These are phyloP conservation scores for Epinephelus cyanopodus DNA, from an alignment of 2,113 vertebrate genomes.

Conservation along the genomic window DNA sequence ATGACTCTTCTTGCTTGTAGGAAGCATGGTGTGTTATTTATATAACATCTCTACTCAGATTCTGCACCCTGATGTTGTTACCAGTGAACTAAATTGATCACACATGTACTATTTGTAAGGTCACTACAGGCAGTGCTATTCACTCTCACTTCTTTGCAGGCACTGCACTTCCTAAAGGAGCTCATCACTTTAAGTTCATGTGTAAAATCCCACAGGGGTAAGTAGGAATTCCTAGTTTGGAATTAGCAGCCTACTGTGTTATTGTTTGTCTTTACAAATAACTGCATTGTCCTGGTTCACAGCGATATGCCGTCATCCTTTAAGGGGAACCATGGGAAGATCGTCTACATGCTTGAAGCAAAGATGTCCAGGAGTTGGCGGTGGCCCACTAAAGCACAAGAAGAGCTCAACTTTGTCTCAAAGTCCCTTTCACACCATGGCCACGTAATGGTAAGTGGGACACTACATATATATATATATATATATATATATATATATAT, in stretches of 20 bases:
- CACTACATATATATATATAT: not conserved
- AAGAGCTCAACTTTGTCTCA: conserved; percentile 59
- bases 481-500: too few species aligned
- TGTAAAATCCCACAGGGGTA: conserved; percentile 76
- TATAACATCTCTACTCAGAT: not conserved
- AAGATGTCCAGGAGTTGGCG: conserved; percentile 73
- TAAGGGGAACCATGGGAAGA: conserved; percentile 48
- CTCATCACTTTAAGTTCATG: conserved; percentile 69
- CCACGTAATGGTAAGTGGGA: conserved; percentile 31
- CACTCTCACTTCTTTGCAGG: conserved; percentile 42
- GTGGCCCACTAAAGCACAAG: not conserved
- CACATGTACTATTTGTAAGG: not conserved
- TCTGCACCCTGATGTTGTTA: not conserved
- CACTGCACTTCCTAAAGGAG: conserved; percentile 60
- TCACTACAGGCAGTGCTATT: not conserved
- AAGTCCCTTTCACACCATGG: not conserved
- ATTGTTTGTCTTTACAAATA: not conserved
- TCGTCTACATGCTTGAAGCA: conserved; percentile 72
- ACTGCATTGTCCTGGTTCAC: not conserved
- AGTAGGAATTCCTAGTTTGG: not conserved
- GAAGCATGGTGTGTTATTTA: too few species aligned
- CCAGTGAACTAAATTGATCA: not conserved
- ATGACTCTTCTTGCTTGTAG: not conserved
- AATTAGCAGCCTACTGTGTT: not conserved
- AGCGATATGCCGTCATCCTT: conserved; percentile 80